Base-by-base conservation (phyloP, 2,113 vertebrate species). In the Prionailurus viverrinus region DNA sequence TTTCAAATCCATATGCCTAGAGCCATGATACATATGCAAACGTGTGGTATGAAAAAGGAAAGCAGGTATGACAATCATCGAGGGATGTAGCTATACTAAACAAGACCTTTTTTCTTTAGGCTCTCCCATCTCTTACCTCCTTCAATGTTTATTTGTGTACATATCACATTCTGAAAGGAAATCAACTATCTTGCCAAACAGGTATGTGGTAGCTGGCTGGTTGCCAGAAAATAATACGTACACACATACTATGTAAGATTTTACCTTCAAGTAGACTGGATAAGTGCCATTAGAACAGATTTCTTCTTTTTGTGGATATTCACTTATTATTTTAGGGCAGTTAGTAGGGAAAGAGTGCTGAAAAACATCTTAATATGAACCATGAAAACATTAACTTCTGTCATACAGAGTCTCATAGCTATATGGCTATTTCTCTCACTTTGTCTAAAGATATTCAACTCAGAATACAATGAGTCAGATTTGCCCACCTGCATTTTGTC, bases 1-100 rank as follows among this genome's bases (percentile, higher is more conserved):
- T 16, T 84, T 3, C n/a, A 93, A 93, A 78, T 93, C 55, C 48
- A 33, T 63, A 80, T 74, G 25, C 27, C 25, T 74, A 65, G 12
- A 81, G 63, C 33, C 65, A 71, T 78, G 65, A 87, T 82, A 94
- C 95, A 53, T 90, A 88, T 71, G 93, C 81, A 91, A 71, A 71
- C 23, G 76, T 19, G 33, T 33, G 25, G 71, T 55, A 48, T 39
- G n/a, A 51, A 84, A 94, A 89, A 36, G 41, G 48, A 84, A 95
- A 63, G 39, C 1, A 11, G 1, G 3, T 27, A 68, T 4, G 39
- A 74, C n/a, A 78, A 80, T 61, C 51, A 73, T 2, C 0, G 7
- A 69, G 25, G 15, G 55, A 41, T 19, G 1, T 23, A 61, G 7
- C 36, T 53, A 13, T 7, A 74, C 21, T 76, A 85, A 91, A 94